These are phyloP conservation scores for Indicator indicator DNA, from an alignment of 2,113 vertebrate species.

Conservation along the genomic window DNA sequence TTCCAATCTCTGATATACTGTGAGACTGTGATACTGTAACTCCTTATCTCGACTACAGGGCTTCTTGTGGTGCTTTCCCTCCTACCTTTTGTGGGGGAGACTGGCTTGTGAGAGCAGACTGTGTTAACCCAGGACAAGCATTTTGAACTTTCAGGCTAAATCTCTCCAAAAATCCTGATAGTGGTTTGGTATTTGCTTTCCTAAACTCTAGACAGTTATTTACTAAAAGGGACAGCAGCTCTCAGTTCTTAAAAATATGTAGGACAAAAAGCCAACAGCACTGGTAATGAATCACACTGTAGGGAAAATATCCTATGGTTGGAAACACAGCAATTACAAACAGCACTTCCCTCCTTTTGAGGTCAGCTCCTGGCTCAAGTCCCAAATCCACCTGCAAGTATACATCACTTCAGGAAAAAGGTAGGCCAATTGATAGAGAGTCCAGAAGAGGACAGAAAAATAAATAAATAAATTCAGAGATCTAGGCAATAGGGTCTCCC, in stretches of 20 bases:
- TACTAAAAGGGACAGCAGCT: not conserved
- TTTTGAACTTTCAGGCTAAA: not conserved
- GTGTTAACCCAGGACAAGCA: not conserved
- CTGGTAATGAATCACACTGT: not conserved
- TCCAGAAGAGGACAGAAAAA: not conserved
- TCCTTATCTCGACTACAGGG: too few relatives aligned
- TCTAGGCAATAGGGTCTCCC: too few relatives aligned
- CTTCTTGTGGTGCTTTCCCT: too few relatives aligned
- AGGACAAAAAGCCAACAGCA: rapidly evolving
- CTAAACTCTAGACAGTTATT: not conserved
- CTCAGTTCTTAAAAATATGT: not conserved
- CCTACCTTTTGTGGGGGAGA: too few relatives aligned
- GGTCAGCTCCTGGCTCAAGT: not conserved
- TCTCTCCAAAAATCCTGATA: rapidly evolving
- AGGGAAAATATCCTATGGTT: not conserved
- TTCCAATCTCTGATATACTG: too few relatives aligned
- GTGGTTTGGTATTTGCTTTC: not conserved
- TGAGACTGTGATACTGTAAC: too few relatives aligned
- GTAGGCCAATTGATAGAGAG: not conserved
- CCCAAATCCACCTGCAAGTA: not conserved
- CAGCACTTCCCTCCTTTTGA: not conserved
- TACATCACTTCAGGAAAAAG: not conserved
- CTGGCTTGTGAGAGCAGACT: too few relatives aligned
- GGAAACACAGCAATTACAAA: not conserved
- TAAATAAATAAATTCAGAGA: too few relatives aligned